Evolutionary conservation across 2,888 invertebrate species (phyloP).

Genomic region (Stratiomys singularior): DNA sequence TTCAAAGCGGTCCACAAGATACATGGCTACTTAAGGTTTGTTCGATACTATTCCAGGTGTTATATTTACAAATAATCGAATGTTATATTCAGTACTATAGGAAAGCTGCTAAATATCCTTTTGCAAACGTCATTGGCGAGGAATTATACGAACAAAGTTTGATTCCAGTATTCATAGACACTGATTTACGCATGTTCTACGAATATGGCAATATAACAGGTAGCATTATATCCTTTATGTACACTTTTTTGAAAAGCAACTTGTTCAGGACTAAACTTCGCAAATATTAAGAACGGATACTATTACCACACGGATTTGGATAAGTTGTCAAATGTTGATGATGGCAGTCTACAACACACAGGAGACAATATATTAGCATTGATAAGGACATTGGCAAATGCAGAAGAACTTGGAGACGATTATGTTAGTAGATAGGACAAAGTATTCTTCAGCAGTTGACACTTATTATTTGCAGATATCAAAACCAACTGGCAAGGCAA

Average conservation of each 20-base stretch:
- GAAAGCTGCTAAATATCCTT: constrained; percentile 69
- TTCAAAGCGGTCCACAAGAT: constrained; percentile 85
- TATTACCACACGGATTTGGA: constrained; percentile 83
- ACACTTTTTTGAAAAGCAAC: too few relatives aligned
- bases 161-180: constrained; percentile 71
- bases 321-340: constrained; percentile 69
- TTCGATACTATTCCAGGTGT: not conserved
- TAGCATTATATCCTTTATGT: constrained; percentile 53
- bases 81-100: constrained; percentile 63
- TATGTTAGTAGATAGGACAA: constrained; percentile 55
- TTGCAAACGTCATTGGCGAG: constrained; percentile 70
- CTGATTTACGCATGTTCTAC: constrained; percentile 75
- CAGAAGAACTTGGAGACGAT: constrained; percentile 60
- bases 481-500: constrained; percentile 55
- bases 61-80: too few relatives aligned
- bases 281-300: constrained; percentile 78
- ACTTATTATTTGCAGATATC: too few relatives aligned
- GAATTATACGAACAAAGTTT: constrained; percentile 74
- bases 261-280: constrained; percentile 75
- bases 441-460: not conserved
- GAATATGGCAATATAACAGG: constrained; percentile 74
- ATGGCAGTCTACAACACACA: constrained; percentile 78
- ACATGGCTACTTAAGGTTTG: constrained; percentile 70
- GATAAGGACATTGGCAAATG: constrained; percentile 66
- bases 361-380: constrained; percentile 76